Base-by-base conservation (phyloP, 2,797 vertebrate genomes). In the Eptatretus atami region DNA sequence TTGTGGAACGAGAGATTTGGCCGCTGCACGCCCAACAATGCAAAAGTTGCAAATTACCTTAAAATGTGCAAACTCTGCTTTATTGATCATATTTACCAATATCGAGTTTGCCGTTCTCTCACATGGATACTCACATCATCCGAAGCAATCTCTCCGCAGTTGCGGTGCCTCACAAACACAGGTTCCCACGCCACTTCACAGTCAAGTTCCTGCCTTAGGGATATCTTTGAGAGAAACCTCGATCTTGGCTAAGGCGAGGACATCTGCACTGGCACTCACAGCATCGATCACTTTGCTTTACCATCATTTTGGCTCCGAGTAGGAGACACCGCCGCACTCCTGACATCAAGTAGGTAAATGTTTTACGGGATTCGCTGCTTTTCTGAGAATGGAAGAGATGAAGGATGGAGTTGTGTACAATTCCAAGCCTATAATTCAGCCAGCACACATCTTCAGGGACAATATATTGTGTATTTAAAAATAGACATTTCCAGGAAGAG, bases 171-270 rank as follows among this genome's bases (percentile, higher is more conserved):
- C 64, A 88, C 80, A 53, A 85, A 93, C 54, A 93, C 71, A 2
- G 84, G 82, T 67, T 88, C 65, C 82, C 84, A 73, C 84, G 77
- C 83, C 83, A 85, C 67, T 84, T 87, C 74, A 92, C 84, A 72
- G 81, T 79, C 77, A 95, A 68, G 70, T 83, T 93, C 74, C 84
- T 88, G 69, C 84, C 83, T 73, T 93, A 1, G 82, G 83, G 72
- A 92, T 88, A 70, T 84, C 80, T 0, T 66, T 54, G 3, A 93
- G 72, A 72, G 88, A 86, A 70, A 92, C 72, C 70, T 93, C 82
- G 0, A 85, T 82, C 71, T 93, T 78, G 1, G 83, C 84, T 76
- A 87, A 64, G 0, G 86, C 83, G 67, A 92, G 67, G 53, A 88
- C 82, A 0, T 90, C 85, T 1, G 84, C 86, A 1, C 84, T 84